These are phyloP conservation scores for Pemphredon lugubris DNA, from an alignment of 2,888 invertebrate genomes.

Conservation along the genomic window DNA sequence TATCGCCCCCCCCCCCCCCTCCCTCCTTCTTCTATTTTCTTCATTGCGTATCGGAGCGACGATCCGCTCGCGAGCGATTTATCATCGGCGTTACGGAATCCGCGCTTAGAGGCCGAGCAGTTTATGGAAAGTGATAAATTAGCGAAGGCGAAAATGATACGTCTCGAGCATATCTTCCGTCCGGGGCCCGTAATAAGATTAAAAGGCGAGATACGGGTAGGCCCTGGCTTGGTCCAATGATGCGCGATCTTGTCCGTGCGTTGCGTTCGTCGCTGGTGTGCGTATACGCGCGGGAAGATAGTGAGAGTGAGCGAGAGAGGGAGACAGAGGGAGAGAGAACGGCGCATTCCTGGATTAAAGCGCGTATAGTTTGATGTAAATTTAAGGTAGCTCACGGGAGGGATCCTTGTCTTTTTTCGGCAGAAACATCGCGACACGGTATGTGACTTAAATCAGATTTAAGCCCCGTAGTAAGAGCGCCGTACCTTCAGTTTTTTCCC, in stretches of 20 bases:
- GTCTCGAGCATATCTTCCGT: constrained; percentile 67
- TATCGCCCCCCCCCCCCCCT: background rate
- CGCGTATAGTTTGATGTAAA: constrained; percentile 73
- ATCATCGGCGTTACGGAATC: constrained; percentile 62
- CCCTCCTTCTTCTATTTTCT: background rate
- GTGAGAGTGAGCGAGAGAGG: constrained; percentile 1
- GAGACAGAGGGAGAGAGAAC: constrained; percentile 20
- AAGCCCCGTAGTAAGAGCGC: constrained; percentile 58
- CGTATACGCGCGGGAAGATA: background rate
- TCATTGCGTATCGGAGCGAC: constrained; percentile 35
- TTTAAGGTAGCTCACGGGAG: constrained; percentile 73
- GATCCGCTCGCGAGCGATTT: constrained; percentile 51
- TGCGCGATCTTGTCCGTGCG: constrained; percentile 13
- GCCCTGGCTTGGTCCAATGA: constrained; percentile 53
- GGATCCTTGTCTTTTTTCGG: constrained; percentile 69
- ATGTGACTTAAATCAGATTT: constrained; percentile 75
- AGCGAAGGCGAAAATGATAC: constrained; percentile 69
- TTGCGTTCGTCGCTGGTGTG: constrained; percentile 21
- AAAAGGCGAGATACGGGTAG: constrained; percentile 71
- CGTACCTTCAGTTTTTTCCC: constrained; percentile 22
- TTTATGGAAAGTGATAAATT: constrained; percentile 70
- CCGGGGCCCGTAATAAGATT: constrained; percentile 72
- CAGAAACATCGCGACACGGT: constrained; percentile 72
- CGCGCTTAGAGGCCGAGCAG: constrained; percentile 57
- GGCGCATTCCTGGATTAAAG: constrained; percentile 71